Conservation (phyloP, 2,888 invertebrate species). For the Dynastes hyllus region DNA sequence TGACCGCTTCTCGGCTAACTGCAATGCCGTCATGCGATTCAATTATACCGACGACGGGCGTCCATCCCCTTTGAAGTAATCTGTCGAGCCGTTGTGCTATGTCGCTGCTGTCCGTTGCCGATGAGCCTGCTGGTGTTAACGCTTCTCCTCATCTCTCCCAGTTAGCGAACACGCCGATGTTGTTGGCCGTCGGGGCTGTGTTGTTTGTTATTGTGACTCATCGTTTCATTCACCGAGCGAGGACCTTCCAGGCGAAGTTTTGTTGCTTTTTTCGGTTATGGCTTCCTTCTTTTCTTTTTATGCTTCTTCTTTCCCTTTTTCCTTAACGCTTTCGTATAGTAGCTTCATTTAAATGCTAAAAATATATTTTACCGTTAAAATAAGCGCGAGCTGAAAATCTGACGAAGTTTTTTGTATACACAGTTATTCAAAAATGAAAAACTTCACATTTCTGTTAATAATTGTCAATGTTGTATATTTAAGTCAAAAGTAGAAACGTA, state of each 20-base stretch:
- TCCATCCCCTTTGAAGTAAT: constrained; percentile 47
- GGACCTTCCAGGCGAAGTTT: constrained; percentile 27
- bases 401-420: too few relatives aligned
- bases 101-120: constrained; percentile 25
- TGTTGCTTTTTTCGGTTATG: constrained; percentile 18
- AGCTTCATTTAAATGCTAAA: constrained; percentile 19
- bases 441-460: too few relatives aligned
- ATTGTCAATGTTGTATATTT: too few relatives aligned
- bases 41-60: constrained; percentile 41
- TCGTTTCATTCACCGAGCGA: constrained; percentile 30
- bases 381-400: background rate
- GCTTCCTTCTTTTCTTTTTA: constrained; percentile 5
- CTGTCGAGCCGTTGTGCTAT: constrained; percentile 21
- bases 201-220: constrained; percentile 47
- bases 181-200: constrained; percentile 18
- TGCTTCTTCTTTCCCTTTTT: constrained; percentile 11
- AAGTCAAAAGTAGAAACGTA: too few relatives aligned
- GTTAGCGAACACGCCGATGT: background rate
- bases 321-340: constrained; percentile 3
- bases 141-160: constrained; percentile 20
- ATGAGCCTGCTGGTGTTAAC: constrained; percentile 30
- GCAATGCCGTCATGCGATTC: constrained; percentile 49
- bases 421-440: too few relatives aligned
- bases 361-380: background rate
- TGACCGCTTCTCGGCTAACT: constrained; percentile 49